Evolutionary conservation across 2,113 vertebrate species (phyloP).

Genomic region (Haemorhous mexicanus): DNA sequence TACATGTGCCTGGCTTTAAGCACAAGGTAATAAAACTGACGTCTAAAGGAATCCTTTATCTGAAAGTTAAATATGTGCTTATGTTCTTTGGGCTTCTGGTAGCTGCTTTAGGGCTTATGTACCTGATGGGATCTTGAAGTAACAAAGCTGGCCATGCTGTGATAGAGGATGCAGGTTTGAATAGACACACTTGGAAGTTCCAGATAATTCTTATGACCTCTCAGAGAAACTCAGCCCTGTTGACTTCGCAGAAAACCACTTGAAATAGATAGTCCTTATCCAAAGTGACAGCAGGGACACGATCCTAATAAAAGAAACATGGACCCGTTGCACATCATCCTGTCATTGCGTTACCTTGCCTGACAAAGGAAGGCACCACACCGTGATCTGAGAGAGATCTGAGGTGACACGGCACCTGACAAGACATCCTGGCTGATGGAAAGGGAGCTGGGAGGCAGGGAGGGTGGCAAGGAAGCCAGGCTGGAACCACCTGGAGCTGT

Average conservation of each 20-base stretch:
- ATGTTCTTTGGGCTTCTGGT: background rate
- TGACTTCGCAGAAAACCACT: background rate
- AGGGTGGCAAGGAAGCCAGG: background rate
- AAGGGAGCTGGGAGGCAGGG: background rate
- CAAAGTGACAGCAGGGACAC: slow-evolving; percentile 47
- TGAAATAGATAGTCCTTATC: slow-evolving; percentile 44
- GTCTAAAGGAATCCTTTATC: slow-evolving; percentile 7
- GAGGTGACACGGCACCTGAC: background rate
- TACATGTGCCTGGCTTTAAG: slow-evolving; percentile 13
- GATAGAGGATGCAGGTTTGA: background rate
- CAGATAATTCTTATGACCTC: slow-evolving; percentile 9
- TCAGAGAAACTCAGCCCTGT: background rate
- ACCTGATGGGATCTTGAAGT: background rate
- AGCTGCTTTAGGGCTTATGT: background rate
- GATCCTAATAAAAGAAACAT: slow-evolving; percentile 41
- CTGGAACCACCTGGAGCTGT: background rate
- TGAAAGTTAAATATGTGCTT: background rate
- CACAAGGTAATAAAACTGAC: slow-evolving; percentile 1
- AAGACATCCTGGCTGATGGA: background rate
- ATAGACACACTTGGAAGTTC: background rate
- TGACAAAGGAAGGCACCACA: background rate
- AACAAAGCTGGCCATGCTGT: background rate
- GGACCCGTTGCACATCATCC: background rate
- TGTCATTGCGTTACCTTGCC: background rate
- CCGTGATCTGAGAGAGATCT: background rate